Evolutionary conservation across 2,797 vertebrate species (phyloP).

Genomic region (Galagoides demidoff): DNA sequence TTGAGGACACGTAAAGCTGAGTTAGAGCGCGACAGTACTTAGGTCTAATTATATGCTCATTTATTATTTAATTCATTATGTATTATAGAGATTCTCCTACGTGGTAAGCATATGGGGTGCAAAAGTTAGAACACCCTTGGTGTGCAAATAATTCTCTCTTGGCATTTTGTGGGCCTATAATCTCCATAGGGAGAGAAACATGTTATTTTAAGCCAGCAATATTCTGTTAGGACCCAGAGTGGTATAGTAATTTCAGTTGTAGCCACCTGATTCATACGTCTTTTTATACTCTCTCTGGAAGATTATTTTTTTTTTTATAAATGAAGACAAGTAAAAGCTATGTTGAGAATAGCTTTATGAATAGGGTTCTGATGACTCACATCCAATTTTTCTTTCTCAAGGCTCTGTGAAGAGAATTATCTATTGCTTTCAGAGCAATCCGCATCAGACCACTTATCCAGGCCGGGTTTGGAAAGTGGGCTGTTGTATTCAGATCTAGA

Average conservation of each 20-base stretch:
- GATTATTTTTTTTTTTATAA: not conserved
- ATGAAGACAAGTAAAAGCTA: not conserved
- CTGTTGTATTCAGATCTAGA: not conserved
- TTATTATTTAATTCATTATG: slow-evolving; percentile 15
- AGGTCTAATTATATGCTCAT: not conserved
- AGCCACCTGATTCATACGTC: not conserved
- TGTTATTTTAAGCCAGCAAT: not conserved
- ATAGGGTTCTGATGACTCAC: slow-evolving; percentile 12
- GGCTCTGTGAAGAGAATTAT: not conserved
- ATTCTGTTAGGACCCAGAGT: not conserved
- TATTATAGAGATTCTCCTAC: not conserved
- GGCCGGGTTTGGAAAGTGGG: not conserved
- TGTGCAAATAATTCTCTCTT: not conserved
- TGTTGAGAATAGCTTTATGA: not conserved
- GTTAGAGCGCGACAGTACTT: not conserved
- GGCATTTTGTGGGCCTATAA: not conserved
- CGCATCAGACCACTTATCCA: not conserved
- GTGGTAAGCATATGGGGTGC: not conserved
- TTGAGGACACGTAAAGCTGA: not conserved
- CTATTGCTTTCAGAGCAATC: not conserved
- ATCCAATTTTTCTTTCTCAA: not conserved
- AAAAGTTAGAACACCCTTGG: not conserved
- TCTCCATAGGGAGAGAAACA: not conserved
- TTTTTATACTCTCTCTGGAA: slow-evolving; percentile 4
- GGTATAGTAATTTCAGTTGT: not conserved